Percentiles rank a stretch among this genome's conserved stretches.
These are phyloP conservation scores for Eupsittula cactorum DNA, from an alignment of 2,113 vertebrate genomes.

Conservation along the genomic window DNA sequence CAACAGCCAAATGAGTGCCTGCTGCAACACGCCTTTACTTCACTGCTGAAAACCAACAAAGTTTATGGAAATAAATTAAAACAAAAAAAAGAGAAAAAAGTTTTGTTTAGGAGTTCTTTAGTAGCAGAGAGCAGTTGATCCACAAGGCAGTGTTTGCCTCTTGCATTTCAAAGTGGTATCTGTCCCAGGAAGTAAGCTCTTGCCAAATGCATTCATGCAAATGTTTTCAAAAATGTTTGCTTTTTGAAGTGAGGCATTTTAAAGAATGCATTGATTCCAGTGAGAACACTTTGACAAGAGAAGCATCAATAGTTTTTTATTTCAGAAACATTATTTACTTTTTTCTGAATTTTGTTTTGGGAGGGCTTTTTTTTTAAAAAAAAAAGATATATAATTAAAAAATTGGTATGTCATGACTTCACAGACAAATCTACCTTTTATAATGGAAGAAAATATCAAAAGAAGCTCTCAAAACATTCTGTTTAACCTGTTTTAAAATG, in stretches of 20 bases:
- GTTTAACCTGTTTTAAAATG: background rate
- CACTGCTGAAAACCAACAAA: background rate
- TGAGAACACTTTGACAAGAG: background rate
- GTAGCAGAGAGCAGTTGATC: background rate
- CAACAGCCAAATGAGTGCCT: background rate
- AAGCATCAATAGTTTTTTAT: background rate
- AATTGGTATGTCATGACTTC: background rate
- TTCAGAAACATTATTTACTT: background rate
- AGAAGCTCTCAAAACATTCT: background rate
- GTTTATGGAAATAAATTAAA: background rate
- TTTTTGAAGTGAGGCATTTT: background rate
- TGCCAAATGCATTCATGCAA: background rate
- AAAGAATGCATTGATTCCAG: background rate
- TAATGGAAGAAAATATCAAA: background rate
- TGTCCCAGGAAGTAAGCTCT: background rate
- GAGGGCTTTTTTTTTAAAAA: rapidly evolving
- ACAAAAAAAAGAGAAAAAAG: background rate
- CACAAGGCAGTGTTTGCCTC: background rate
- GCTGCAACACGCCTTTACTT: background rate
- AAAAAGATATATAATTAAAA: background rate
- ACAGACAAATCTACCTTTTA: background rate
- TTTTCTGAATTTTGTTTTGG: background rate
- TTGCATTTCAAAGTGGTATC: background rate
- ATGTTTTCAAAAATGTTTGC: background rate
- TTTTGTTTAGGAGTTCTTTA: background rate